Conservation (phyloP, 2,888 invertebrate genomes). For the Electrophaes corylata region DNA sequence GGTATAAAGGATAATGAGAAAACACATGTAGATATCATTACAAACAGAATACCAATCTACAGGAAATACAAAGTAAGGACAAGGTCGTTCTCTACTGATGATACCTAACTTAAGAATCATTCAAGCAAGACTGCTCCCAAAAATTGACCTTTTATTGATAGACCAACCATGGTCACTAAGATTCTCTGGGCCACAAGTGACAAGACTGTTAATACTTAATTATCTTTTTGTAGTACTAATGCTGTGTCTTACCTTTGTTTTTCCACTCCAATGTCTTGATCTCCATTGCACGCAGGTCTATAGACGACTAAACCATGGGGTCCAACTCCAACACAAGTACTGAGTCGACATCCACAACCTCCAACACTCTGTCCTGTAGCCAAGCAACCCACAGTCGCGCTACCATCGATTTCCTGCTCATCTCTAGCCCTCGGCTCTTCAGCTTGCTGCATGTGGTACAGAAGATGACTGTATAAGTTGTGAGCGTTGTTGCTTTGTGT, state of each 20-base stretch:
- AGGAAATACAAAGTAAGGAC: conserved; percentile 14
- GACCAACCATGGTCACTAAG: background rate
- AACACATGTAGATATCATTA: conserved; percentile 12
- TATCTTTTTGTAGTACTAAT: background rate
- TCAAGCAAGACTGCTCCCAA: no score
- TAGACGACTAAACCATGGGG: conserved; percentile 92
- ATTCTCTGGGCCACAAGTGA: background rate
- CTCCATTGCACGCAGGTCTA: conserved; percentile 77
- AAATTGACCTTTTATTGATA: no score
- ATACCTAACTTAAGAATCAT: background rate
- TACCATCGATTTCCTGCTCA: conserved; percentile 75
- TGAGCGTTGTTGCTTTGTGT: conserved; percentile 86
- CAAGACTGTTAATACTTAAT: background rate
- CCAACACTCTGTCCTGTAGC: conserved; percentile 72
- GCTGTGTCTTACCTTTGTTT: conserved; percentile 82
- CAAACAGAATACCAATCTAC: conserved; percentile 10
- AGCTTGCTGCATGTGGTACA: conserved; percentile 85
- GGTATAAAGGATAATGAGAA: conserved; percentile 4
- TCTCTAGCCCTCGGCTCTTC: conserved; percentile 79
- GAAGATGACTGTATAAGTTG: conserved; percentile 89
- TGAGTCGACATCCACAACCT: conserved; percentile 77
- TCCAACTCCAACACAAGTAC: conserved; percentile 89
- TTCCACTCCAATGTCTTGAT: conserved; percentile 85
- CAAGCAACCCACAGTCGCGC: conserved; percentile 75
- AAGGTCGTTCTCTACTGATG: background rate